Percentiles rank a stretch among this genome's conserved stretches.
Evolutionary conservation across 1,140 invertebrate genomes (phyloP).

Genomic region (Globodera rostochiensis): DNA sequence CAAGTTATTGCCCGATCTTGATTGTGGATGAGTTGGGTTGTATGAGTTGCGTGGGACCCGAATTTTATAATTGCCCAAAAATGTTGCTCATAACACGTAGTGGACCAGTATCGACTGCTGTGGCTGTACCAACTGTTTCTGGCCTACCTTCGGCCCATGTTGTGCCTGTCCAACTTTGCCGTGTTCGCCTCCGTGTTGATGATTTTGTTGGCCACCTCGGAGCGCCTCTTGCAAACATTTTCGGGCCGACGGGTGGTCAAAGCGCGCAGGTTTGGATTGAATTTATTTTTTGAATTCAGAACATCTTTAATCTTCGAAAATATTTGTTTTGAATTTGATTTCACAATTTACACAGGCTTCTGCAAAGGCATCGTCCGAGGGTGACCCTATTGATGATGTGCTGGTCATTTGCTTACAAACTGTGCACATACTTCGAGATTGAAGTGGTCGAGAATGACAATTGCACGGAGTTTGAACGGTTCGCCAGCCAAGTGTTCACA

Average conservation of each 20-base stretch:
- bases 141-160: conserved; percentile 55
- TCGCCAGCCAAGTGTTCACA: not conserved
- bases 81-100: not conserved
- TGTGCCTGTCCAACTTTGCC: conserved; percentile 52
- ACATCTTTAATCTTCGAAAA: not conserved
- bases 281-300: not conserved
- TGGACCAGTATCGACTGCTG: conserved; percentile 44
- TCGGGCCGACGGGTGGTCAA: conserved; percentile 37
- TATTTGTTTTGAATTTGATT: conserved; percentile 33
- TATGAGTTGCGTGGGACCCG: no score
- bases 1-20: no score
- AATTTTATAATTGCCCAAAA: not conserved
- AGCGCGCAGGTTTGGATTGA: conserved; percentile 47
- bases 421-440: conserved; percentile 62
- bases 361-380: conserved; percentile 54
- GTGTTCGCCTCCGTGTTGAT: conserved; percentile 64
- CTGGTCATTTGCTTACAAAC: conserved; percentile 53
- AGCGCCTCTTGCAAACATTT: conserved; percentile 61
- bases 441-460: conserved; percentile 50
- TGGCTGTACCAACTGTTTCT: conserved; percentile 60
- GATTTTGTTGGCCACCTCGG: conserved; percentile 59
- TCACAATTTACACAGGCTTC: conserved; percentile 46
- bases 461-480: conserved; percentile 50
- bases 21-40: no score
- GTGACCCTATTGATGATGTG: conserved; percentile 48